Evolutionary conservation across 2,113 vertebrate genomes (phyloP).

Genomic region (Rhynchomys soricoides): DNA sequence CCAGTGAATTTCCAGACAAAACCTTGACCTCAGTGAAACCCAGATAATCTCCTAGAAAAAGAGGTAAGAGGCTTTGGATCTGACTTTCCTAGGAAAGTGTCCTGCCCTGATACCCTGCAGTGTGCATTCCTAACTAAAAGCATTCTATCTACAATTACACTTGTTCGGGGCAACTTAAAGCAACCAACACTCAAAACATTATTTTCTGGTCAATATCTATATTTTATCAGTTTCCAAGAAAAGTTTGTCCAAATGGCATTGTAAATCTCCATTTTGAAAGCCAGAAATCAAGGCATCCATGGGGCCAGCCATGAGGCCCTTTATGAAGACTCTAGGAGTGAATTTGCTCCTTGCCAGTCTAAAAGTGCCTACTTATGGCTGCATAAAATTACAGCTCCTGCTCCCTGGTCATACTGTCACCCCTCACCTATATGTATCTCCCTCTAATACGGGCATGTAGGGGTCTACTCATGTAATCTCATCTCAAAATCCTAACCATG

Average conservation of each 20-base stretch:
- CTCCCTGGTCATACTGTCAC: neutral
- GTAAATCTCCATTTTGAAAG: conserved; percentile 5
- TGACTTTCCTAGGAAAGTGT: neutral
- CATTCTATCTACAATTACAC: neutral
- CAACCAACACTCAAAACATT: neutral
- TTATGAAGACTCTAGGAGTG: neutral
- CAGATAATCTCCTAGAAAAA: neutral
- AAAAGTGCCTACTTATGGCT: neutral
- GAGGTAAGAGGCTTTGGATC: neutral
- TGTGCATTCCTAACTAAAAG: neutral
- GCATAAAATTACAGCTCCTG: neutral
- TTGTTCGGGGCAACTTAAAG: neutral
- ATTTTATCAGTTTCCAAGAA: neutral
- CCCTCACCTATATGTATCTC: neutral
- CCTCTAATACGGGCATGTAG: neutral
- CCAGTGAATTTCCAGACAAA: neutral
- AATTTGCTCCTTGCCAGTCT: neutral
- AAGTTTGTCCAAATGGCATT: neutral
- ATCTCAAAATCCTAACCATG: neutral
- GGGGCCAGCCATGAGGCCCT: neutral
- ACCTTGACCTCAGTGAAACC: neutral
- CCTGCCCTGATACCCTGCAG: neutral
- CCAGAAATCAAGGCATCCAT: neutral
- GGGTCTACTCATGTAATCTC: neutral
- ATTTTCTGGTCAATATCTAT: neutral